A percentile compares a stretch with the other conserved stretches of the same genome.
phyloP scores from a whole-genome alignment of 2,888 invertebrate genomes.

The Calliscelio sp. region DNA sequence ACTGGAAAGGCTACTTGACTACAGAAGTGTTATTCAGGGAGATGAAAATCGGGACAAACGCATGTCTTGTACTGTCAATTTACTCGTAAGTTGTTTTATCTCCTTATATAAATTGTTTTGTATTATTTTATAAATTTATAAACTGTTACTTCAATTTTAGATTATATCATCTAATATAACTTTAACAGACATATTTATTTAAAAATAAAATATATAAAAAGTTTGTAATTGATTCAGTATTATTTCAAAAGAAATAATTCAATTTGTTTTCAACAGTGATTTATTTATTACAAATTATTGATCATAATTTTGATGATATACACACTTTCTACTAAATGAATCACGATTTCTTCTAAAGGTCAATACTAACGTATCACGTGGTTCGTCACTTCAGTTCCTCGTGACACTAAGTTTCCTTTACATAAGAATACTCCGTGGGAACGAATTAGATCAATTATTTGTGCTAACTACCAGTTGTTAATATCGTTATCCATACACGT shows the following conservation, averaged over 20 bases:
- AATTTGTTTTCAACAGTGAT: too few species aligned
- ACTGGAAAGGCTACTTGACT: constrained; percentile 95
- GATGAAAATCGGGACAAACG: constrained; percentile 97
- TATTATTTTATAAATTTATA: too few species aligned
- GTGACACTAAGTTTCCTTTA: constrained; percentile 39
- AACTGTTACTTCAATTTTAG: too few species aligned
- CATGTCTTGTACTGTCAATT: constrained; percentile 98
- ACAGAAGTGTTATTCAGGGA: constrained; percentile 97
- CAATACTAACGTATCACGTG: background rate
- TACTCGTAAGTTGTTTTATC: constrained; percentile 92
- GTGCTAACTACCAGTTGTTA: constrained; percentile 71
- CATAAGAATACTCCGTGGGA: constrained; percentile 28
- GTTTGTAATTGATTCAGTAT: too few species aligned
- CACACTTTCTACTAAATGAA: too few species aligned
- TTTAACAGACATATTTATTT: too few species aligned
- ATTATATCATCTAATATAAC: too few species aligned
- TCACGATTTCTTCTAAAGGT: background rate
- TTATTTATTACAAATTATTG: too few species aligned
- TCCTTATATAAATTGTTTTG: too few species aligned
- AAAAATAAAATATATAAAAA: too few species aligned
- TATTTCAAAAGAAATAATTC: too few species aligned
- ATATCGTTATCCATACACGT: constrained; percentile 61
- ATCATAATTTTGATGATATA: too few species aligned
- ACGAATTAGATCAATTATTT: constrained; percentile 55
- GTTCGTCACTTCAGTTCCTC: constrained; percentile 2